Percentiles rank a stretch among this genome's conserved stretches.
These are phyloP conservation scores for Merops nubicus DNA, from an alignment of 2,113 vertebrate species.

Conservation along the genomic window DNA sequence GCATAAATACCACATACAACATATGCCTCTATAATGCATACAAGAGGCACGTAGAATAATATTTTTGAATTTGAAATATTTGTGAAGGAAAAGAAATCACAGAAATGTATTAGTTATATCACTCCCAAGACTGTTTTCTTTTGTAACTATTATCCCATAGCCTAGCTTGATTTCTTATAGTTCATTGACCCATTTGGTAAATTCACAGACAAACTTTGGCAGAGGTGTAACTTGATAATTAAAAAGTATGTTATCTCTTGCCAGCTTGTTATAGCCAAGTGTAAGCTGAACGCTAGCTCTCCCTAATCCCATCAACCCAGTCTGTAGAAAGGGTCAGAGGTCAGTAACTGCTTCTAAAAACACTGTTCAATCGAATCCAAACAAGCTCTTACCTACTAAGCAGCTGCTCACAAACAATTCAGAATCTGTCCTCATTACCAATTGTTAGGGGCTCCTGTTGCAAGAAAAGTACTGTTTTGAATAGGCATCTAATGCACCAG, in stretches of 20 bases:
- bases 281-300: slow-evolving; percentile 79
- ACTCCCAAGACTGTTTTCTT: background rate
- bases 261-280: slow-evolving; percentile 82
- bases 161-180: slow-evolving; percentile 24
- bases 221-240: slow-evolving; percentile 84
- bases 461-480: slow-evolving; percentile 55
- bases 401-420: slow-evolving; percentile 71
- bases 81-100: background rate
- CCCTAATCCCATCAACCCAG: slow-evolving; percentile 85
- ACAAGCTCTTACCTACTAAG: slow-evolving; percentile 67
- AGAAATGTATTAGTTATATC: background rate
- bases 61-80: background rate
- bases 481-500: slow-evolving; percentile 7
- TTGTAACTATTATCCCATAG: background rate
- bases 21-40: background rate
- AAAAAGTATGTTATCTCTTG: slow-evolving; percentile 87
- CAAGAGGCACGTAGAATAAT: background rate
- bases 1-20: background rate
- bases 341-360: slow-evolving; percentile 86
- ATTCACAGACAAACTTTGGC: slow-evolving; percentile 77
- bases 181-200: slow-evolving; percentile 67
- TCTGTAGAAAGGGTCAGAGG: slow-evolving; percentile 81
- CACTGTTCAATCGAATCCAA: slow-evolving; percentile 77
- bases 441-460: slow-evolving; percentile 60
- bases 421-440: slow-evolving; percentile 61